Base-by-base conservation (phyloP, 1,140 invertebrate species). In the Nasonia vitripennis region DNA sequence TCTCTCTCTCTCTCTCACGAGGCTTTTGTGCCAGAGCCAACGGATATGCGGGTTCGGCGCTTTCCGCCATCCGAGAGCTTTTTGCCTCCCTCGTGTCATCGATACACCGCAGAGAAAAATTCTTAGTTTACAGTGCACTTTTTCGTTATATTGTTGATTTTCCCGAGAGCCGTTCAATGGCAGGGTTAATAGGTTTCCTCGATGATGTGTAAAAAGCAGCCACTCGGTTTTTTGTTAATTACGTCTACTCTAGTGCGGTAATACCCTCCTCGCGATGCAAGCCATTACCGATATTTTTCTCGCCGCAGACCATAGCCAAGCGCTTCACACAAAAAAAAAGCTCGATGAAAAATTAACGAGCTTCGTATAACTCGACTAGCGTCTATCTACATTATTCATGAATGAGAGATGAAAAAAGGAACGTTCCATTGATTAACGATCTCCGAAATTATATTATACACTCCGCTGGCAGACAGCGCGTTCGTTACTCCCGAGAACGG, bases 261-360 rank as follows among this genome's bases (percentile, higher is more conserved):
- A 12, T 51, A 51, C 67, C 0, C 70, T 31, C 12, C 31, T 41
- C 17, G 27, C 14, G 17, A 17, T 17, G 5, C 7, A 75, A 75
- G 81, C 27, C 7, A 82, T 75, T 62, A 37, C 48, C 48, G 70
- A 41, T 75, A 75, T 77, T 77, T 83, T 45, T 41, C 55, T 51
- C 41, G 14, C 11, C 12, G 48, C 68, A 77, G n/a, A 23, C 10
- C 2, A 14, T 0, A 51, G 41, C 41, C 41, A 7, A 7, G 41
- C 1, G 41, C 7, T 5, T 0, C 5, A 4, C 34, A n/a, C 23
- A 41, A 27, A 48, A 81, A 71, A 81, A 71, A 71, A 51, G n/a
- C 2, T 34, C 10, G 12, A 81, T 73, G 45, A 75, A 83, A 77
- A 83, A 83, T 10, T 68, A 67, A 77, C 27, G 81, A 77, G 81